Evolutionary conservation across 2,113 vertebrate species (phyloP).

Genomic region (Falcunculus frontatus): DNA sequence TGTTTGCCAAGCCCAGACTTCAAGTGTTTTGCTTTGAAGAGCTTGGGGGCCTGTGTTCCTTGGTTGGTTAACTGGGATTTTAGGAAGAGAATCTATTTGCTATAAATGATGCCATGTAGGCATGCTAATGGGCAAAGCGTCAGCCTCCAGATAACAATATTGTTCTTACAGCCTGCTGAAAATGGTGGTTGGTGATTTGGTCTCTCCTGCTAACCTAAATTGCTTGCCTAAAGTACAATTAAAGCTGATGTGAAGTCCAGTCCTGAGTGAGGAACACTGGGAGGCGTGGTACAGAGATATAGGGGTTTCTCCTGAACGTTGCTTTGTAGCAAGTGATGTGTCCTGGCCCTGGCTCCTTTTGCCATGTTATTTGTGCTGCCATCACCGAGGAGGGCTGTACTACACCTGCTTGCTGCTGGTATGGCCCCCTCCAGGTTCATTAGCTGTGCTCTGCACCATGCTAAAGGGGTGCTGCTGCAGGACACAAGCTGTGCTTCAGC

Average conservation of each 20-base stretch:
- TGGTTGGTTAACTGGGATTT: neutral
- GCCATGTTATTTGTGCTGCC: neutral
- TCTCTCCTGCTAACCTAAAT: neutral
- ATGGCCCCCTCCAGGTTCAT: neutral
- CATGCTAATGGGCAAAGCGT: neutral
- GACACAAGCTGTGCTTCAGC: neutral
- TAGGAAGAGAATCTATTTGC: neutral
- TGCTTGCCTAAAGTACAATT: neutral
- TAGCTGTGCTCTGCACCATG: neutral
- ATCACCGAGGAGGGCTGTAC: neutral
- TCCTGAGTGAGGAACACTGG: neutral
- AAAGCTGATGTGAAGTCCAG: neutral
- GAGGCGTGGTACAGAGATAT: neutral
- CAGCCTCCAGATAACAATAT: neutral
- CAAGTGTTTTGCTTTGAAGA: neutral
- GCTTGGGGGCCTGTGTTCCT: neutral
- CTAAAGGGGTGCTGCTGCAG: neutral
- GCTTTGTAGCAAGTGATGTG: neutral
- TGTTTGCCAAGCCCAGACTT: neutral
- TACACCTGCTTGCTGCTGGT: neutral
- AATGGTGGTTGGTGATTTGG: neutral
- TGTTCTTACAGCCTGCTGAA: neutral
- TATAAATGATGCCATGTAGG: neutral
- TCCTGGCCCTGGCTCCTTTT: neutral
- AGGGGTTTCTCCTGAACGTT: neutral